These are phyloP conservation scores for Phylloscopus trochilus DNA, from an alignment of 2,113 vertebrate genomes.

Conservation along the genomic window DNA sequence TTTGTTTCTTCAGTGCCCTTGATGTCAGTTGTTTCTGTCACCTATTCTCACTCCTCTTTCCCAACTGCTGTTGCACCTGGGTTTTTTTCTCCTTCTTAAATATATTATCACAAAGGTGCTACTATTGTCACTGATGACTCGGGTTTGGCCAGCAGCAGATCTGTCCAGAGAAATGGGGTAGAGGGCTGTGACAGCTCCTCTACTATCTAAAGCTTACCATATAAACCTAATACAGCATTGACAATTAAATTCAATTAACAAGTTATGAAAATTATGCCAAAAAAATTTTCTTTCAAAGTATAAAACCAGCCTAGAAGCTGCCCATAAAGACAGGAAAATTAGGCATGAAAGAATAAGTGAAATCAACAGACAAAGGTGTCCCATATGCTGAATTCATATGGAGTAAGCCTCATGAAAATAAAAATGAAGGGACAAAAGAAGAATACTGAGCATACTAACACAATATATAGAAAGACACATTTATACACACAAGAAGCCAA, in stretches of 20 bases:
- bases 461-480: not conserved
- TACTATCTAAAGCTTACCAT: not conserved
- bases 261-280: not conserved
- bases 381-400: not conserved
- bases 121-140: not conserved
- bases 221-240: not conserved
- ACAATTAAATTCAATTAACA: not conserved
- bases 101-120: not conserved
- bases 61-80: not conserved
- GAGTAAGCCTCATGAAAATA: not conserved
- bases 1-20: not conserved
- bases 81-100: not conserved
- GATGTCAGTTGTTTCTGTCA: not conserved
- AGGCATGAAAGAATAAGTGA: not conserved
- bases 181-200: too few relatives aligned
- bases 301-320: not conserved
- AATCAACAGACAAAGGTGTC: not conserved
- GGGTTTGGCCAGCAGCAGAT: not conserved
- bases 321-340: not conserved
- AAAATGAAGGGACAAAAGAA: not conserved
- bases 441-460: not conserved
- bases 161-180: not conserved
- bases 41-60: not conserved
- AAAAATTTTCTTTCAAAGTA: not conserved
- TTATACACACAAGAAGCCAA: not conserved